A percentile compares a stretch with the other conserved stretches of the same genome.
phyloP scores from a whole-genome alignment of 2,113 vertebrate genomes.

The Scalopus aquaticus region DNA sequence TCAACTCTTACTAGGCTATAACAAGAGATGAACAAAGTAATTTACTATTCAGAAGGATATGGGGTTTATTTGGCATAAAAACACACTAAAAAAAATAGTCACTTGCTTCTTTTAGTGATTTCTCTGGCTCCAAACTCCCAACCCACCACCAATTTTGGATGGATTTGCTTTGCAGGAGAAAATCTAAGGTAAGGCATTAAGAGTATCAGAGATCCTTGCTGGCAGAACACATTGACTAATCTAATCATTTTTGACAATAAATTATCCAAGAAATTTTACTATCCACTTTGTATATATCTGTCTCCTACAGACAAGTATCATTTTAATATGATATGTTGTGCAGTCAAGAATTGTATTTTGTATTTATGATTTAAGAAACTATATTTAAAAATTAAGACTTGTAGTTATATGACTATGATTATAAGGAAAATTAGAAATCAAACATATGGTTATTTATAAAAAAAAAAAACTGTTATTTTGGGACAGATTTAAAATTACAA shows the following conservation, averaged over 20 bases:
- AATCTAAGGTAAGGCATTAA: constrained; percentile 18
- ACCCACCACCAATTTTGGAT: neutral
- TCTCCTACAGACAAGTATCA: constrained; percentile 18
- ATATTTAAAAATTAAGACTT: constrained; percentile 57
- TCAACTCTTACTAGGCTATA: neutral
- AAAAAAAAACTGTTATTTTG: neutral
- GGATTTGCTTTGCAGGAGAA: neutral
- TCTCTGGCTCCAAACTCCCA: constrained; percentile 13
- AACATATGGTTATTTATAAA: constrained; percentile 56
- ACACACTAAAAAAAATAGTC: constrained; percentile 1
- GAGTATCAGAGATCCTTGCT: neutral
- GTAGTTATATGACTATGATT: constrained; percentile 37
- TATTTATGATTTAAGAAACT: constrained; percentile 52
- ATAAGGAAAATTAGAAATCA: constrained; percentile 57
- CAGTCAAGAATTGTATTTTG: constrained; percentile 19
- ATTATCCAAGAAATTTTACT: constrained; percentile 54
- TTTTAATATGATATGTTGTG: constrained; percentile 15
- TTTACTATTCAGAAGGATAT: neutral
- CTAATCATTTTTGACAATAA: constrained; percentile 36
- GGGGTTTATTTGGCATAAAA: constrained; percentile 55
- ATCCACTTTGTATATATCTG: constrained; percentile 35
- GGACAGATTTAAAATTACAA: constrained; percentile 19
- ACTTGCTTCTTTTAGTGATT: constrained; percentile 45
- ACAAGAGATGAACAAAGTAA: neutral
- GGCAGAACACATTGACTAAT: neutral